Percentiles rank a stretch among this genome's conserved stretches.
phyloP scores from a whole-genome alignment of 2,797 vertebrate species.

The Benthosema pterotum region DNA sequence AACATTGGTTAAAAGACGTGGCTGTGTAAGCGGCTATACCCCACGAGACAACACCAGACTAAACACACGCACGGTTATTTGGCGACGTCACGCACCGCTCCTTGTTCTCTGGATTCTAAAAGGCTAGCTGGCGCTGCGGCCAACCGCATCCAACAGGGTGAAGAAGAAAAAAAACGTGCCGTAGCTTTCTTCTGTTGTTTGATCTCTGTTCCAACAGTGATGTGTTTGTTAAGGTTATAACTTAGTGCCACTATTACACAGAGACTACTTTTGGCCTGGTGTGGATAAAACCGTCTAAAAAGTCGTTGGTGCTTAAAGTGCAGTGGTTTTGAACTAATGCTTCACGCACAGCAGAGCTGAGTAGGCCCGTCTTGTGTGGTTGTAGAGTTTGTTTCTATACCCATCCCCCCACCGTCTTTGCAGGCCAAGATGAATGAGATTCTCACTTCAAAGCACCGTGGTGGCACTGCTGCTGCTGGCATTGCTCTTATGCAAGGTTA shows the following conservation, averaged over 20 bases:
- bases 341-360: slow-evolving; percentile 62
- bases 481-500: slow-evolving; percentile 52
- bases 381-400: slow-evolving; percentile 79
- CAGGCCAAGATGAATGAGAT: slow-evolving; percentile 83
- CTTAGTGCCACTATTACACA: slow-evolving; percentile 23
- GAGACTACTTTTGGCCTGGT: slow-evolving; percentile 11
- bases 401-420: slow-evolving; percentile 79
- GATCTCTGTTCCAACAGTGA: slow-evolving; percentile 23
- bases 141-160: slow-evolving; percentile 45
- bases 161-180: slow-evolving; percentile 72
- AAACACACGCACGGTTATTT: slow-evolving; percentile 14
- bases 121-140: slow-evolving; percentile 50
- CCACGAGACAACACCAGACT: slow-evolving; percentile 34
- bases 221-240: slow-evolving; percentile 2
- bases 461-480: slow-evolving; percentile 67
- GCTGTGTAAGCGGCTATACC: too few species aligned
- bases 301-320: slow-evolving; percentile 28
- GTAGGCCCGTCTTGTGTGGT: slow-evolving; percentile 77
- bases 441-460: slow-evolving; percentile 79
- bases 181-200: slow-evolving; percentile 62
- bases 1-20: too few species aligned
- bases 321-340: slow-evolving; percentile 22
- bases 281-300: neutral
- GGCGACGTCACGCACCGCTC: neutral
- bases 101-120: neutral